Evolutionary conservation across 2,888 invertebrate species (phyloP).

Genomic region (Baronia brevicornis): DNA sequence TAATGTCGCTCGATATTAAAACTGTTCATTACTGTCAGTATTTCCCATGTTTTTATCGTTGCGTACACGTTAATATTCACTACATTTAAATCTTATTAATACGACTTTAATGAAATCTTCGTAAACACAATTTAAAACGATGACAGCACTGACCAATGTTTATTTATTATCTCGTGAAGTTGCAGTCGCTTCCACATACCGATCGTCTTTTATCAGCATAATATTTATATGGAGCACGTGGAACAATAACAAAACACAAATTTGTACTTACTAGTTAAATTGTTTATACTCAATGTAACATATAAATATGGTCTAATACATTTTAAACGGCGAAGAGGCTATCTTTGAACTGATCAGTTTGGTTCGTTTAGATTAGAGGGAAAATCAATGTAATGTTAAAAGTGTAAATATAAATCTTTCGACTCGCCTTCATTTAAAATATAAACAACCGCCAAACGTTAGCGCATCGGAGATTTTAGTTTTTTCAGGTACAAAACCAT

Average conservation of each 20-base stretch:
- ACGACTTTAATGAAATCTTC: too few species aligned
- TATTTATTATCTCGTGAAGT: conserved; percentile 38
- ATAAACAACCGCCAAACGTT: conserved; percentile 25
- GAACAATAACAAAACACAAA: conserved; percentile 42
- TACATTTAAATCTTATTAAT: too few species aligned
- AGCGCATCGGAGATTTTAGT: conserved; percentile 3
- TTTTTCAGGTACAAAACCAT: conserved; percentile 4
- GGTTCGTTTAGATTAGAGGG: too few species aligned
- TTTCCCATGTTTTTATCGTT: too few species aligned
- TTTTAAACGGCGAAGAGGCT: too few species aligned
- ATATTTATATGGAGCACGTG: conserved; percentile 46
- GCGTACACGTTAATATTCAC: too few species aligned
- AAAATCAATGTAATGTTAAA: conserved; percentile 29
- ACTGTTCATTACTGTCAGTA: too few species aligned
- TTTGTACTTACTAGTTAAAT: conserved; percentile 20
- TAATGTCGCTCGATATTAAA: too few species aligned
- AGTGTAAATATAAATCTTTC: conserved; percentile 41
- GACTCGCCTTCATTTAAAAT: conserved; percentile 25
- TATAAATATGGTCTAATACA: too few species aligned
- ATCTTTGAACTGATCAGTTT: conserved; percentile 7
- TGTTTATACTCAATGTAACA: too few species aligned
- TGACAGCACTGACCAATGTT: conserved; percentile 47
- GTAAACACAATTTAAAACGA: too few species aligned
- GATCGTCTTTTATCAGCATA: conserved; percentile 49
- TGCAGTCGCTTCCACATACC: conserved; percentile 62